Conservation (phyloP, 2,888 invertebrate genomes). For the Anthophora plumipes region DNA sequence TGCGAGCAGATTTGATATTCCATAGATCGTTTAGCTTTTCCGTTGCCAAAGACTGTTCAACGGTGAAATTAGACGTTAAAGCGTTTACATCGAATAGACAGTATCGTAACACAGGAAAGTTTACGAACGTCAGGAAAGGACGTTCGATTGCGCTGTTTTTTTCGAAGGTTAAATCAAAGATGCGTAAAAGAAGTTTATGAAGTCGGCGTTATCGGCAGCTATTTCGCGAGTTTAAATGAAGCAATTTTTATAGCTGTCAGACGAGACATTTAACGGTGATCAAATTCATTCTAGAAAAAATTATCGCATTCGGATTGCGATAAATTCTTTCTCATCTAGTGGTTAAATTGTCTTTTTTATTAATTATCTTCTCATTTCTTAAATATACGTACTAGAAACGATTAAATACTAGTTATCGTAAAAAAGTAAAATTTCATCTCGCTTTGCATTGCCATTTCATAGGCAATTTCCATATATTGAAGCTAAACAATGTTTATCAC, state of each 20-base stretch:
- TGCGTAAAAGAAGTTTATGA: slow-evolving; percentile 20
- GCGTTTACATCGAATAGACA: not conserved
- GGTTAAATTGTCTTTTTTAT: not conserved
- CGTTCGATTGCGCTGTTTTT: slow-evolving; percentile 11
- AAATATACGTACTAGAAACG: not conserved
- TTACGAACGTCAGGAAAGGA: not conserved
- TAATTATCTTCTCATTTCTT: not conserved
- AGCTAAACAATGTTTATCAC: not conserved
- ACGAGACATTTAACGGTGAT: not conserved
- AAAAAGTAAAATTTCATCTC: too few relatives aligned
- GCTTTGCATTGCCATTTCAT: too few relatives aligned
- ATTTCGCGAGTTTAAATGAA: slow-evolving; percentile 10
- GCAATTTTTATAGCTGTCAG: slow-evolving; percentile 14
- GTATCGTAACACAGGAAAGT: not conserved
- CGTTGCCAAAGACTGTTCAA: not conserved
- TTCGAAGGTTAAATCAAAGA: slow-evolving; percentile 7
- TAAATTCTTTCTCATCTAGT: not conserved
- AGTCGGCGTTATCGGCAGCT: slow-evolving; percentile 4
- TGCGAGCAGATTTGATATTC: too few relatives aligned
- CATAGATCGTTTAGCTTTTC: not conserved
- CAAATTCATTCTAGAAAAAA: not conserved
- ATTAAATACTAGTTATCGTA: too few relatives aligned
- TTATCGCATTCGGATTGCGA: not conserved
- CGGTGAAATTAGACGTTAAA: slow-evolving; percentile 20
- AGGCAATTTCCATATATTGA: too few relatives aligned